Conservation (phyloP, 2,888 invertebrate genomes). For the Drosophila trichaetosa region DNA sequence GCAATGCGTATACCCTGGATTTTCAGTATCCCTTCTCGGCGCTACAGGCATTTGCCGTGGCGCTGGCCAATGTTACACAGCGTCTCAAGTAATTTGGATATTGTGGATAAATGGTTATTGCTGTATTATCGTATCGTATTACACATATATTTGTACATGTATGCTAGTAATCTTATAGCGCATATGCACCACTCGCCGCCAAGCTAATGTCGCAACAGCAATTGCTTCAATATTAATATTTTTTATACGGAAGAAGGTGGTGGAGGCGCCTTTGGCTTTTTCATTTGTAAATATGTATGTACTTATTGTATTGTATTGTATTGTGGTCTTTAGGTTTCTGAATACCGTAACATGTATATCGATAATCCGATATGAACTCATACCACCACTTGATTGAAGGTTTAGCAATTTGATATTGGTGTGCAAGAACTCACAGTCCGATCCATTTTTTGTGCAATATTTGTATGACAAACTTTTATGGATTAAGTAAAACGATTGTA, state of each 20-base stretch:
- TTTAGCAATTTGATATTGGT: conserved; percentile 68
- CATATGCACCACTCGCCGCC: conserved; percentile 26
- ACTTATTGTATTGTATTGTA: conserved; percentile 58
- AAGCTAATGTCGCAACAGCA: conserved; percentile 52
- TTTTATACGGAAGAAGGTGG: conserved; percentile 60
- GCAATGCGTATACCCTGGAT: conserved; percentile 99
- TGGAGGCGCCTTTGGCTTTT: conserved; percentile 54
- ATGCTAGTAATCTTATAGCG: conserved; percentile 30
- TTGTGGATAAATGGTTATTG: conserved; percentile 17
- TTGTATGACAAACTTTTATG: conserved; percentile 81
- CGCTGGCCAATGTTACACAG: conserved; percentile 88
- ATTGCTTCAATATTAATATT: conserved; percentile 62
- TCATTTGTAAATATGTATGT: conserved; percentile 73
- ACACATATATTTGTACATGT: conserved; percentile 34
- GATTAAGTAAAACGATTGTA: conserved; percentile 67
- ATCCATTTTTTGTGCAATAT: conserved; percentile 82
- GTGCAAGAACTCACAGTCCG: conserved; percentile 76
- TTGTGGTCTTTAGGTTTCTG: conserved; percentile 77
- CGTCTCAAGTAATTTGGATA: conserved; percentile 83
- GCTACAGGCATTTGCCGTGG: conserved; percentile 99
- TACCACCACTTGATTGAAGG: conserved; percentile 77
- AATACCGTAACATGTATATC: conserved; percentile 56
- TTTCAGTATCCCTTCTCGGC: conserved; percentile 99
- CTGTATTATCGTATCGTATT: conserved; percentile 34
- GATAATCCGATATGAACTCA: conserved; percentile 53